Percentiles rank a stretch among this genome's conserved stretches.
Conservation (phyloP, 1,140 invertebrate genomes). For the Cardiocondyla obscurior region DNA sequence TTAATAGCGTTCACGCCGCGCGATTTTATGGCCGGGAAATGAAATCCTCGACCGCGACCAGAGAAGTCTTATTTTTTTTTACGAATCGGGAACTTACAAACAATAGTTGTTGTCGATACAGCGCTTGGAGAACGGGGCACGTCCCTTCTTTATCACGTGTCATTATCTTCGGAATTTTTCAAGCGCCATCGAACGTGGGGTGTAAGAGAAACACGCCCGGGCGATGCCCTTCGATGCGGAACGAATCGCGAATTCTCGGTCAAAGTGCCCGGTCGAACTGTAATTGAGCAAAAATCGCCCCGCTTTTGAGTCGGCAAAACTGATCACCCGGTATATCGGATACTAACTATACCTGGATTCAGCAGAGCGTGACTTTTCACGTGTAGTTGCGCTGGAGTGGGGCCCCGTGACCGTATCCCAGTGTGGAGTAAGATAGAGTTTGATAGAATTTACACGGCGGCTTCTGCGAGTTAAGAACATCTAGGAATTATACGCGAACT, state of each 20-base stretch:
- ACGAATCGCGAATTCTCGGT: not conserved
- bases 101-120: conserved; percentile 17
- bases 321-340: conserved; percentile 76
- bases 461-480: conserved; percentile 64
- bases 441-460: conserved; percentile 76
- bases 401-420: conserved; percentile 57
- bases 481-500: conserved; percentile 43
- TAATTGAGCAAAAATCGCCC: conserved; percentile 10
- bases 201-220: not conserved
- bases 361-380: conserved; percentile 81
- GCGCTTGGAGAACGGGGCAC: not conserved
- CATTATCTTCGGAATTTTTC: not conserved
- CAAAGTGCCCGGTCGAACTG: not conserved
- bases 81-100: not conserved
- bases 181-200: not conserved
- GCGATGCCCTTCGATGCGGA: not conserved
- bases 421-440: conserved; percentile 72
- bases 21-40: conserved; percentile 54
- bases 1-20: conserved; percentile 56
- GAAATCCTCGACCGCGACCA: conserved; percentile 55
- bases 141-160: not conserved
- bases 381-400: conserved; percentile 72
- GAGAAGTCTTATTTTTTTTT: not conserved
- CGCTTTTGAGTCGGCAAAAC: not conserved
- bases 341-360: conserved; percentile 75